Conservation (phyloP, 1,140 invertebrate species). For the Bombus turneri region DNA sequence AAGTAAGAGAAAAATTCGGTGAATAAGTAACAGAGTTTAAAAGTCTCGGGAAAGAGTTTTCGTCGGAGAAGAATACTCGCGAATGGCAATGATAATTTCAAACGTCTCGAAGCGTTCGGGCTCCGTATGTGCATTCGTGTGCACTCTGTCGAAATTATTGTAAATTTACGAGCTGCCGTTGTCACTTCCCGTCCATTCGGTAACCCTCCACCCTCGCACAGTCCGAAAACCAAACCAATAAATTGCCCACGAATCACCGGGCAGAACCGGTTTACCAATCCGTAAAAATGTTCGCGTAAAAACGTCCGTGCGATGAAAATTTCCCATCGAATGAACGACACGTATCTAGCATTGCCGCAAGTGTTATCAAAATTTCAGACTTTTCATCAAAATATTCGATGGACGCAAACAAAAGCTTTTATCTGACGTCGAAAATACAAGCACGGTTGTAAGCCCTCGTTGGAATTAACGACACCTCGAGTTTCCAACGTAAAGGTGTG, state of each 20-base stretch:
- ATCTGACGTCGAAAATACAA: neutral
- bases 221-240: conserved; percentile 70
- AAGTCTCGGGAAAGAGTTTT: conserved; percentile 32
- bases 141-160: conserved; percentile 73
- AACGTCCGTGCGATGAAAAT: conserved; percentile 61
- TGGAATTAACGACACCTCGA: neutral
- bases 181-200: conserved; percentile 72
- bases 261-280: conserved; percentile 67
- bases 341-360: neutral
- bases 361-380: conserved; percentile 22
- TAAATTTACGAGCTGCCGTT: conserved; percentile 73
- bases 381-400: neutral
- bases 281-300: conserved; percentile 62
- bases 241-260: conserved; percentile 71
- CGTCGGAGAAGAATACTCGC: conserved; percentile 14
- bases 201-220: conserved; percentile 39
- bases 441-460: neutral
- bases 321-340: conserved; percentile 21
- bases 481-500: neutral
- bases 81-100: conserved; percentile 48
- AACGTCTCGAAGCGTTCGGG: conserved; percentile 53
- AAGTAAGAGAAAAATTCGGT: conserved; percentile 39
- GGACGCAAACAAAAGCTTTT: neutral
- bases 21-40: conserved; percentile 52
- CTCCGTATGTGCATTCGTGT: conserved; percentile 39